Evolutionary conservation across 2,113 vertebrate genomes (phyloP), one percentile per base, ranked within the genome.

Genomic region (Promerops cafer): DNA sequence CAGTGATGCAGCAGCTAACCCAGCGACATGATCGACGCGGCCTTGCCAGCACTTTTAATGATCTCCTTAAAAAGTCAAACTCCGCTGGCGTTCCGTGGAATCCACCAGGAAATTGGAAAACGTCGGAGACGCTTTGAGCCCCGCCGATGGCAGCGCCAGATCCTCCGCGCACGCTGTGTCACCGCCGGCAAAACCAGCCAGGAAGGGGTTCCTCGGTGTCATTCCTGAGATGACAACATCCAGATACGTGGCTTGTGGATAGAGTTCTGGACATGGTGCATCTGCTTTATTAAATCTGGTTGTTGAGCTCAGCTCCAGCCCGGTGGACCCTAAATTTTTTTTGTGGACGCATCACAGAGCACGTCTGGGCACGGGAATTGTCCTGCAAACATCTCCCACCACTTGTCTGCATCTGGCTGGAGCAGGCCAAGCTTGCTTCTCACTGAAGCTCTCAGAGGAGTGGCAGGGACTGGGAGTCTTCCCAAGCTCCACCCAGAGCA

Each of bases 161-260:
- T 28, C 23, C 65, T 57, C 15, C 0, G 0, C 3, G 4, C 75
- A 54, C 0, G 11, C 72, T 40, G 40, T 12, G 56, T 53, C 15
- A 1, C 75, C 15, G 9, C 30, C n/a, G 82, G 45, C 12, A 39
- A 59, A 37, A 23, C 17, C 47, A 2, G 28, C 7, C 20, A 9
- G 26, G 47, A 65, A 61, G 79, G 76, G 17, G 72, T 16, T 80
- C 60, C 49, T 57, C 12, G 4, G 0, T 10, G 24, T 89, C 59
- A 27, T 64, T 45, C 54, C 60, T 76, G 14, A n/a, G 24, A 6
- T 31, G 52, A 74, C 9, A 21, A 40, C 9, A 40, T 49, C 83
- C 93, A 96, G 91, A 87, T 9, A 33, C 7, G 3, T 0, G 5
- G 31, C 16, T 91, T 65, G 40, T 9, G 37, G 37, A 21, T 10